Conservation (phyloP, 2,113 vertebrate genomes). For the Archocentrus centrarchus region DNA sequence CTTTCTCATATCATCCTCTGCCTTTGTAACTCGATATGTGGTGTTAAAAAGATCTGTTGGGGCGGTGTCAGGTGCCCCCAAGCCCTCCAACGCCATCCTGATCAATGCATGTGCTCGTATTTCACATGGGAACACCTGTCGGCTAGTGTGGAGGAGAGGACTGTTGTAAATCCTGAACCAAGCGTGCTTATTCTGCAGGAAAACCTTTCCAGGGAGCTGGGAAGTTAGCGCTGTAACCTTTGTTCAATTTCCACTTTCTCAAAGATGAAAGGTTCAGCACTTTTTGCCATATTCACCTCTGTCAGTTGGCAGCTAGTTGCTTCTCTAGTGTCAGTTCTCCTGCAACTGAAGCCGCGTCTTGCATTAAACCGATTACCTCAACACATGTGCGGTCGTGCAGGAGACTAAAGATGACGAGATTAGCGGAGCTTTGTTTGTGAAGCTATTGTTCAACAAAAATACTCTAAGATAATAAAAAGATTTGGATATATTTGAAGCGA, state of each 20-base stretch:
- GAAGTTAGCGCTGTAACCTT: not conserved
- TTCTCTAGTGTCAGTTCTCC: not conserved
- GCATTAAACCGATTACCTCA: conserved; percentile 6
- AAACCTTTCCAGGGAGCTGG: not conserved
- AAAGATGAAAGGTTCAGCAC: not conserved
- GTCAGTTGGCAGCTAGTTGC: not conserved
- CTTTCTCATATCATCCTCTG: conserved; percentile 35
- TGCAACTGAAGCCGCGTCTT: not conserved
- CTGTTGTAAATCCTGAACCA: not conserved
- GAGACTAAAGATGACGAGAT: not conserved
- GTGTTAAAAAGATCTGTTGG: conserved; percentile 52
- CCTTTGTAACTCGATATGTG: conserved; percentile 45
- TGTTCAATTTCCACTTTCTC: too few species aligned
- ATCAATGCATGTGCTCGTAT: conserved; percentile 61
- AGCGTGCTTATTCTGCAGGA: not conserved
- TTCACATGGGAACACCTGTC: conserved; percentile 65
- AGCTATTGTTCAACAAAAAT: not conserved
- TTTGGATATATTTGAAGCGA: not conserved
- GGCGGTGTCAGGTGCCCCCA: conserved; percentile 62
- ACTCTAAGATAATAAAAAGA: conserved; percentile 5
- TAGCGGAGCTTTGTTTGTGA: not conserved
- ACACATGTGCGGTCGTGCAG: not conserved
- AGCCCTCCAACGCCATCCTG: conserved; percentile 30
- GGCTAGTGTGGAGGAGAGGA: not conserved
- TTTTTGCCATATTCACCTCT: not conserved